Evolutionary conservation across 30 jellyfish, hydroid and myxozoan genomes (phyloP).

Genomic region (Hydractinia symbiolongicarpus): DNA sequence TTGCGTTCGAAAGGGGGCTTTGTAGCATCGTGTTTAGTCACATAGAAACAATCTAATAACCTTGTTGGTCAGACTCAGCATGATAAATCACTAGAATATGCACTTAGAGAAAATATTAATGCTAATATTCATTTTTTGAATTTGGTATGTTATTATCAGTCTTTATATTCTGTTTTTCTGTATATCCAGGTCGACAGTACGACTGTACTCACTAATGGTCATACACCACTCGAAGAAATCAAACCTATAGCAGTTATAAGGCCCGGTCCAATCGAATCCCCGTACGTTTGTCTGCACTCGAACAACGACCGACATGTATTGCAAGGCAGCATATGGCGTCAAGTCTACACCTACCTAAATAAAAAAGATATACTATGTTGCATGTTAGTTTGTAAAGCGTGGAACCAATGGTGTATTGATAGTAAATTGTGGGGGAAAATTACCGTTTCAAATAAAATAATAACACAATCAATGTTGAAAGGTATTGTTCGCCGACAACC

Average conservation of each 20-base stretch:
- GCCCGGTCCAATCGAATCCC: conserved; percentile 26
- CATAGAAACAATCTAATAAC: no score
- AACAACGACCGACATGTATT: conserved; percentile 19
- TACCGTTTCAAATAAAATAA: conserved; percentile 25
- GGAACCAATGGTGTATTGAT: conserved; percentile 86
- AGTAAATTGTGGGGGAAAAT: conserved; percentile 47
- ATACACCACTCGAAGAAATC: no score
- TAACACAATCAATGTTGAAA: conserved; percentile 40
- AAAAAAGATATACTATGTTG: conserved; percentile 46
- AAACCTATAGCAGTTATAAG: conserved; percentile 27
- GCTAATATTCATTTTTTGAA: no score
- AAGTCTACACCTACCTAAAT: conserved; percentile 48
- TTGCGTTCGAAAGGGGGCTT: neutral
- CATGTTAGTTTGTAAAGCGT: conserved; percentile 90
- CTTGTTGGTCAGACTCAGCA: no score
- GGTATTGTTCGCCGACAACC: conserved; percentile 94
- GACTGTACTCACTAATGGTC: no score
- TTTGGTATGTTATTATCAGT: no score
- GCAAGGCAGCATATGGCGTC: conserved; percentile 54
- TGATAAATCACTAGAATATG: no score
- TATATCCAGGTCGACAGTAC: no score
- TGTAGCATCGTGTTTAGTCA: no score
- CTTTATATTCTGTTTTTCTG: no score
- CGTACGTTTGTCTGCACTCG: neutral
- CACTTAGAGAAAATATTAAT: no score